Evolutionary conservation across 1,140 invertebrate species (phyloP).

Genomic region (Caenorhabditis brenneri): DNA sequence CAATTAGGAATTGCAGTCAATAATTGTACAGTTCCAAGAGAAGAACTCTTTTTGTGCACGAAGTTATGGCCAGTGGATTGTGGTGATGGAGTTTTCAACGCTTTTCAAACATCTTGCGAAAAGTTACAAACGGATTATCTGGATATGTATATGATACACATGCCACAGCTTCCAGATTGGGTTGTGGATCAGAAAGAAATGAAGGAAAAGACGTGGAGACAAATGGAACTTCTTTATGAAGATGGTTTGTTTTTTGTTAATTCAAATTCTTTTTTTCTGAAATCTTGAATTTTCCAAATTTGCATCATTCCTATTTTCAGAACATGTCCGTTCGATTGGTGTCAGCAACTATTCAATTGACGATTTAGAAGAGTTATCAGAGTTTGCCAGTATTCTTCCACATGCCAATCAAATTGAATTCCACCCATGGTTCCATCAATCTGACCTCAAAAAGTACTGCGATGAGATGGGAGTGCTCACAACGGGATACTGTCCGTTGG

Average conservation of each 20-base stretch:
- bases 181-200: constrained; percentile 62
- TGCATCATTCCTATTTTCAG: constrained; percentile 52
- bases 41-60: constrained; percentile 71
- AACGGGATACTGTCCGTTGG: constrained; percentile 73
- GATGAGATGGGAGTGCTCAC: constrained; percentile 54
- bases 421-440: constrained; percentile 72
- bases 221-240: constrained; percentile 71
- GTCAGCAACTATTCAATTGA: constrained; percentile 72
- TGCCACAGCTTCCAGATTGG: constrained; percentile 70
- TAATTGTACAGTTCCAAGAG: constrained; percentile 64
- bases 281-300: not conserved
- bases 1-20: constrained; percentile 54
- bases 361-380: constrained; percentile 71
- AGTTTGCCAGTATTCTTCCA: constrained; percentile 69
- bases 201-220: constrained; percentile 71
- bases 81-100: constrained; percentile 65
- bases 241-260: constrained; percentile 59
- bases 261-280: too few relatives aligned
- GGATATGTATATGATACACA: constrained; percentile 71
- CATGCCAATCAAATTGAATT: constrained; percentile 73
- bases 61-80: constrained; percentile 73
- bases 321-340: constrained; percentile 69
- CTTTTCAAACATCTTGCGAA: constrained; percentile 69
- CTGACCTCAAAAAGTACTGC: constrained; percentile 69
- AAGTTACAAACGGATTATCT: constrained; percentile 71